Evolutionary conservation across 1,140 invertebrate genomes (phyloP), one percentile per base, ranked within the genome.

Genomic region (Drosophila punjabiensis): DNA sequence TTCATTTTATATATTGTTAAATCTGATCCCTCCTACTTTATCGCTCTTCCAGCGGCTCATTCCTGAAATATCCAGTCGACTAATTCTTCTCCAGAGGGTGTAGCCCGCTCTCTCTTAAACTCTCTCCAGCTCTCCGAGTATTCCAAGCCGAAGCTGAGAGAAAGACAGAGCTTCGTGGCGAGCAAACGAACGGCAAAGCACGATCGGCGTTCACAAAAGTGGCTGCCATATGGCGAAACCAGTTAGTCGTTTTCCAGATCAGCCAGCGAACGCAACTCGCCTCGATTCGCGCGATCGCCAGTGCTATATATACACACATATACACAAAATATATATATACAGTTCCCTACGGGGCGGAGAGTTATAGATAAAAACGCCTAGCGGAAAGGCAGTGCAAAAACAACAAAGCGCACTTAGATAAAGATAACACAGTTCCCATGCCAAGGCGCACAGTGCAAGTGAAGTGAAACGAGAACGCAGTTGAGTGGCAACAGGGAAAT

Each of bases 201-300:
- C 56, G 43, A 73, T 28, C 58, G 50, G 7, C 30, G 61, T 71
- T 71, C 66, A 91, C 82, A 92, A 92, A 92, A 92, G 82, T 74
- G 75, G 70, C 69, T 53, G 80, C 70, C 69, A 76, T 76, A 75
- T 80, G 83, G 70, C 53, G 50, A 92, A 92, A 92, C 89, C 82
- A 92, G 89, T 92, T 92, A 92, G 90, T 92, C 85, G 90, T 41
- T 73, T 32, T 43, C 45, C 73, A 81, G 81, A 88, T 71, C 68
- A 53, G 76, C 64, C 79, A 79, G 67, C 69, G 73, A 58, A 43
- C 73, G 48, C 67, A 83, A 61, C 56, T 39, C 75, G 56, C 48
- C 55, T 28, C 58, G 64, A 61, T 61, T 60, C 67, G 43, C 61
- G 66, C 56, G 65, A 76, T 61, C 35, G 59, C 50, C 64, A 68